Conservation (phyloP, 2,888 invertebrate genomes). For the Lydus trimaculatus region DNA sequence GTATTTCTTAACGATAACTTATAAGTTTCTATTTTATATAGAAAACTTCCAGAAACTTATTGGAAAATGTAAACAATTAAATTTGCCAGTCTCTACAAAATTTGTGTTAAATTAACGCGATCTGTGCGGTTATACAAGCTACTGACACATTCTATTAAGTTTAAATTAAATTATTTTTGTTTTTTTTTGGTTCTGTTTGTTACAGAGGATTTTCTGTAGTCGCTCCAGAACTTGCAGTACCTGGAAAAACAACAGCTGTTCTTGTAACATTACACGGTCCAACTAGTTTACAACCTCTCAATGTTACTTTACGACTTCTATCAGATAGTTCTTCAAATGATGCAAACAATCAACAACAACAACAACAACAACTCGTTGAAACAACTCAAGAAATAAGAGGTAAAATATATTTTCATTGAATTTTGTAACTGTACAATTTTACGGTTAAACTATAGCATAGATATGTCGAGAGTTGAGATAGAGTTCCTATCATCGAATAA, state of each 20-base stretch:
- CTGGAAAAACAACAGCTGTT: slow-evolving; percentile 71
- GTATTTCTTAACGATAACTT: no score
- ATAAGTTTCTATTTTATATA: no score
- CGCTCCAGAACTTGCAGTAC: slow-evolving; percentile 71
- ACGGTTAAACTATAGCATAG: background rate
- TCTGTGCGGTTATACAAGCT: slow-evolving; percentile 17
- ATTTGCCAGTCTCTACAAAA: no score
- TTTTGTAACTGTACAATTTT: background rate
- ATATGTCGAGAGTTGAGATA: background rate
- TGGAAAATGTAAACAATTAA: no score
- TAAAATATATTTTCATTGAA: slow-evolving; percentile 26
- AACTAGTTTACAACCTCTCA: slow-evolving; percentile 62
- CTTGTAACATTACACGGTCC: slow-evolving; percentile 68
- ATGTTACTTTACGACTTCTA: slow-evolving; percentile 66
- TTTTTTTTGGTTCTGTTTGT: background rate
- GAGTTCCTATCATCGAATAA: no score
- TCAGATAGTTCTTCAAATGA: slow-evolving; percentile 43
- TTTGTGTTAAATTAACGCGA: no score
- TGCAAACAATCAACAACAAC: slow-evolving; percentile 33
- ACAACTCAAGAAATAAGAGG: slow-evolving; percentile 57
- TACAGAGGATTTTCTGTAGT: slow-evolving; percentile 71
- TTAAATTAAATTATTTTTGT: no score
- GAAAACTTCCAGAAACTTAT: no score
- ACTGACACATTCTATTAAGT: background rate
- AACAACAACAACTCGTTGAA: slow-evolving; percentile 48